These are phyloP conservation scores for Eutrigla gurnardus DNA, from an alignment of 2,797 vertebrate genomes.

Conservation along the genomic window DNA sequence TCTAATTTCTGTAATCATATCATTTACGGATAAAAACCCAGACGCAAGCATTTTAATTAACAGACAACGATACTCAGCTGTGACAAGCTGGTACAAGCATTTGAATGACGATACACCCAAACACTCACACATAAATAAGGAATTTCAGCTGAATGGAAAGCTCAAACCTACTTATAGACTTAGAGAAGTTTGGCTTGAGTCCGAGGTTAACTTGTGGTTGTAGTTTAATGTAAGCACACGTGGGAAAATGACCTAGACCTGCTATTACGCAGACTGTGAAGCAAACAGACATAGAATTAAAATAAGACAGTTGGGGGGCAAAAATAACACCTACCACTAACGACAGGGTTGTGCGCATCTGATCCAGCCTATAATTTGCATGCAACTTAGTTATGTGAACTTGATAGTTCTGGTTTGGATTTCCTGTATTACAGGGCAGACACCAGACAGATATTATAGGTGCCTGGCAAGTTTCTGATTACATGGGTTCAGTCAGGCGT, in stretches of 20 bases:
- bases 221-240: conserved; percentile 58
- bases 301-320: conserved; percentile 71
- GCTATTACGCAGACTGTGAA: conserved; percentile 72
- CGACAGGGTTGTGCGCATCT: conserved; percentile 69
- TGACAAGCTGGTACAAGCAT: conserved; percentile 28
- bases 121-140: conserved; percentile 18
- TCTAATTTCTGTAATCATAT: conserved; percentile 64
- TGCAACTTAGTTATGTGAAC: conserved; percentile 70
- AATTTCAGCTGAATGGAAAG: conserved; percentile 17
- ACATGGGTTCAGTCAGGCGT: conserved; percentile 57
- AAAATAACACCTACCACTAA: conserved; percentile 83
- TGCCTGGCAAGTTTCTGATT: conserved; percentile 69
- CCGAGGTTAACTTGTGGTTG: conserved; percentile 49
- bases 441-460: conserved; percentile 77
- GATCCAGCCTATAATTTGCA: conserved; percentile 79
- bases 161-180: not conserved
- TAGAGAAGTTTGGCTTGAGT: conserved; percentile 27
- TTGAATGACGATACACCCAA: conserved; percentile 20
- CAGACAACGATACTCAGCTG: conserved; percentile 46
- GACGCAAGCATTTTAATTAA: conserved; percentile 62
- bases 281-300: conserved; percentile 79
- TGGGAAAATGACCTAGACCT: conserved; percentile 55
- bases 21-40: conserved; percentile 54
- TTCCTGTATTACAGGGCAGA: conserved; percentile 82
- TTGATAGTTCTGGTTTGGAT: conserved; percentile 78